Conservation (phyloP, 2,888 invertebrate genomes). For the Caenorhabditis zanzibari region DNA sequence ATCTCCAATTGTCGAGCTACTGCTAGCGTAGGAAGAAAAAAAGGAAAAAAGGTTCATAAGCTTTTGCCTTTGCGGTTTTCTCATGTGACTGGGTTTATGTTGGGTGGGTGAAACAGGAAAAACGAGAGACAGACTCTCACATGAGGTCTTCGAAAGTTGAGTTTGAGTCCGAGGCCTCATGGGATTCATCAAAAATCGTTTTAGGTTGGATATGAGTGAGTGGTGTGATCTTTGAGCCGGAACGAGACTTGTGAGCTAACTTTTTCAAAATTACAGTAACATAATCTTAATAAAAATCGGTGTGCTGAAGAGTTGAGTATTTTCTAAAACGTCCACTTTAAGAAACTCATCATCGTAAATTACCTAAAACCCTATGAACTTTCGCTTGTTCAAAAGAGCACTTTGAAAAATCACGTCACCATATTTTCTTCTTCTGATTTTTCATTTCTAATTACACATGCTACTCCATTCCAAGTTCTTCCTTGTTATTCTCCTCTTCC, state of each 20-base stretch:
- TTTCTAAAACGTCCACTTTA: no score
- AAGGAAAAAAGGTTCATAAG: conserved; percentile 34
- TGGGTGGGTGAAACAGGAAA: conserved; percentile 35
- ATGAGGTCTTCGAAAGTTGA: conserved; percentile 54
- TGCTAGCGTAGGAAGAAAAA: not conserved
- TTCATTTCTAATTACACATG: not conserved
- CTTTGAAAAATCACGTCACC: no score
- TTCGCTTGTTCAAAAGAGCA: no score
- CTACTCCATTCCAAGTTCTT: not conserved
- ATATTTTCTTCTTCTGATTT: no score
- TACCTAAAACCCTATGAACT: no score
- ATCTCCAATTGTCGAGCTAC: conserved; percentile 8
- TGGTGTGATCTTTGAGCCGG: conserved; percentile 16
- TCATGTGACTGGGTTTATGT: conserved; percentile 47
- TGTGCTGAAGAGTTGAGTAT: no score
- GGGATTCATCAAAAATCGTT: conserved; percentile 51
- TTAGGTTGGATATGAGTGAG: conserved; percentile 20
- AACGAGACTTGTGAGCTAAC: not conserved
- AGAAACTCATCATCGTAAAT: no score
- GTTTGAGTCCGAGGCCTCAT: conserved; percentile 20
- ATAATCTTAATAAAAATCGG: no score
- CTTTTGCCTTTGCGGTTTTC: conserved; percentile 21
- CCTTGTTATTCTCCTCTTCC: not conserved
- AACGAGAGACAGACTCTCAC: conserved; percentile 5
- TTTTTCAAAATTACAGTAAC: not conserved